phyloP scores from a whole-genome alignment of 2,113 vertebrate species.

The Lanius ludovicianus region DNA sequence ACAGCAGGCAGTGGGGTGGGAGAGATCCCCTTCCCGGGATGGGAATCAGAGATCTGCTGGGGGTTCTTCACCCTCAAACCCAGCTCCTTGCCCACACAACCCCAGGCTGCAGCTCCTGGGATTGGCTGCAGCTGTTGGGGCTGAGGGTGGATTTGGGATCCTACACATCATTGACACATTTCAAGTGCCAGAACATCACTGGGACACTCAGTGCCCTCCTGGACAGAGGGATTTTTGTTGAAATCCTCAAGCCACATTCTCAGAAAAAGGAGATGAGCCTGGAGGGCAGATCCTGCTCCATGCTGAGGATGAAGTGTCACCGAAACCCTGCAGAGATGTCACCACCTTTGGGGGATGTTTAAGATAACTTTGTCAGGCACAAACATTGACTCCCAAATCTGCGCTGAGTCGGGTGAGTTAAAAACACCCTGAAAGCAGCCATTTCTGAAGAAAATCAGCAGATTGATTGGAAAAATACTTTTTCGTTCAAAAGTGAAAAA shows the following conservation, averaged over 20 bases:
- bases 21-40: background rate
- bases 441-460: background rate
- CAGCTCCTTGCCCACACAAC: background rate
- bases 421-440: background rate
- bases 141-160: background rate
- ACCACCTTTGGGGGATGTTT: background rate
- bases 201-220: background rate
- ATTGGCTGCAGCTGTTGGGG: background rate
- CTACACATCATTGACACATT: rapidly evolving
- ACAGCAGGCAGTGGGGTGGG: rapidly evolving
- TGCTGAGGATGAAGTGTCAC: background rate
- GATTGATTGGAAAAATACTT: background rate
- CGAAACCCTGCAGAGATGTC: background rate
- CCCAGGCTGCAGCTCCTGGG: background rate
- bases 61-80: background rate
- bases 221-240: background rate
- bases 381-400: background rate
- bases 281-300: background rate
- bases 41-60: background rate
- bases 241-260: background rate
- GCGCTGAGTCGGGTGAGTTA: rapidly evolving
- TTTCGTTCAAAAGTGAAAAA: background rate
- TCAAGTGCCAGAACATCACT: rapidly evolving
- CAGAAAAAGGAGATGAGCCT: background rate
- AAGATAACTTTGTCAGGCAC: background rate